Base-by-base conservation (phyloP, 2,888 invertebrate genomes). In the Campoplex nolae region DNA sequence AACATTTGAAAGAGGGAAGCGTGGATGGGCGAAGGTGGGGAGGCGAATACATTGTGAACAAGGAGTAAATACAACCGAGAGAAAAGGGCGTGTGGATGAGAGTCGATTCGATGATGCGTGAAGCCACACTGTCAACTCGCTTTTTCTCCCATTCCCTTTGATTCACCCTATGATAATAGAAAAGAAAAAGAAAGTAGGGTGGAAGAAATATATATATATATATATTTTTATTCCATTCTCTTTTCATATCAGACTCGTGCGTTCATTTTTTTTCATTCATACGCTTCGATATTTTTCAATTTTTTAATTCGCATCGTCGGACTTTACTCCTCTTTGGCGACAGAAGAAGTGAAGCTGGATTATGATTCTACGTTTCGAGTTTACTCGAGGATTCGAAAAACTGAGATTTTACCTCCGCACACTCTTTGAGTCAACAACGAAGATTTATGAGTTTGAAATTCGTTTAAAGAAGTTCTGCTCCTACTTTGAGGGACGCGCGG, bases 61-160 rank as follows among this genome's bases (percentile, higher is more conserved):
- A 86, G 82, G 88, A 89, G 87, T 89, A 89, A 79, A 89, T 82
- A 78, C 73, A 84, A 82, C 70, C 89, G 87, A 89, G 90, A 74
- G 86, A 75, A 76, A 73, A 89, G 89, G 88, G 91, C 89, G 93
- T 91, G 91, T 32, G 76, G 76, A 65, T 62, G 90, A 91, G 89
- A 78, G 73, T 84, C 88, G 89, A 90, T 85, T 89, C 89, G 89
- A 92, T 91, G 92, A 90, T 91, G 93, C 91, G 92, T 92, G 86
- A 90, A 90, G 73, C 87, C 87, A 75, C 85, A 70, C 86, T 81
- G 58, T 80, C 76, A 70, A 62, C 38, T 77, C 76, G 42, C 83
- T 81, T 54, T 75, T 54, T 68, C 42, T 67, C 54, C 62, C 82
- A 58, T 65, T 73, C 79, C 70, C 77, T 70, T 65, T 56, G 76